Base-by-base conservation (phyloP, 2,888 invertebrate genomes). In the Papilio gigon region DNA sequence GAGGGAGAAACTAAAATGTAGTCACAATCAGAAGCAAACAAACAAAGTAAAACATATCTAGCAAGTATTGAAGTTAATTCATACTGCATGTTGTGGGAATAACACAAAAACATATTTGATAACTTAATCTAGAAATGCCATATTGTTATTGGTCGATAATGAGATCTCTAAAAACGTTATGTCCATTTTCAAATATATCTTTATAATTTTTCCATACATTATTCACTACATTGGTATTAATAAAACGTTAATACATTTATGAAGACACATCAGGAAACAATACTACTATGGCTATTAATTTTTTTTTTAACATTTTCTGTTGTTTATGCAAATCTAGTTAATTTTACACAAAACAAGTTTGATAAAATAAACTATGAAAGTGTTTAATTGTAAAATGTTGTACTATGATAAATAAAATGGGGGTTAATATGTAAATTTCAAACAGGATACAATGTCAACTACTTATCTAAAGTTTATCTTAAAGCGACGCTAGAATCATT, bases 121-220 rank as follows among this genome's bases (percentile, higher is more conserved):
- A 86, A 76, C 89, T 90, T 90, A 91, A 85, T 86, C 89, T 90
- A 92, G 85, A 92, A 92, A 91, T 91, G 91, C 92, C 87, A 88
- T 90, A 89, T 87, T 90, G 88, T 90, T 91, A 90, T 91, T 92
- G 91, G 90, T 91, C 90, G 83, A 89, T 87, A 89, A 89, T 90
- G 91, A 92, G 91, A 91, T 92, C 91, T 90, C 89, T 86, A 88
- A 87, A 37, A 87, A 86, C 85, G 84, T 86, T 83, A 85, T 84
- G 84, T 85, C 82, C 86, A 86, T 85, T 84, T 84, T 78, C 85
- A 86, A 85, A 87, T 84, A 83, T 84, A 83, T 82, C 83, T 81
- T 84, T 79, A 80, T 82, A 85, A 84, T 85, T 86, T 87, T 76
- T 81, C 84, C n/a, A 82, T 82, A 84, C 77, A 83, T 80, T 83